Evolutionary conservation across 2,797 vertebrate species (phyloP), one percentile per base, ranked within the genome.

Genomic region (Gastrophryne carolinensis): DNA sequence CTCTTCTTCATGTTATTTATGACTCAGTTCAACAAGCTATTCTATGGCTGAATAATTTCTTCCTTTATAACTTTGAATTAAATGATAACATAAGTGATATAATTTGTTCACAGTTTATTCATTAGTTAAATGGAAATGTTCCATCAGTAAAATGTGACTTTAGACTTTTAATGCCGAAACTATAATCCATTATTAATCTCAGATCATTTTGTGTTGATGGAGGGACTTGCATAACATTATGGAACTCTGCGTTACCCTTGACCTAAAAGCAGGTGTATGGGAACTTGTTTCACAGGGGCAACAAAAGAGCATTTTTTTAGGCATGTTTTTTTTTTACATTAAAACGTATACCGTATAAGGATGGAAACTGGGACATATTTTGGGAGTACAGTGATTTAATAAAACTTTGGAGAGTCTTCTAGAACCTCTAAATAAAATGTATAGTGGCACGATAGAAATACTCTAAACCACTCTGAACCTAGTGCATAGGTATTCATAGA

Each of bases 91-190:
- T 4, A 23, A 54, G n/a, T 69, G 71, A 83, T 80, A 65, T 76
- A 76, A 85, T 86, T 82, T 83, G 47, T 82, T 61, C 72, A 69
- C 78, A 2, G 3, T 27, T 53, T 66, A 23, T 39, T 0, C 19
- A 81, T 79, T 83, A 82, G 82, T 84, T 82, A 80, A 79, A 83
- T 85, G 80, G 77, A 66, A 32, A 73, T 63, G 67, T 66, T 70
- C 73, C 32, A 4, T 83, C 79, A 79, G 71, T 73, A 80, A n/a
- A 80, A 65, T 73, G 53, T 54, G 0, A 73, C 68, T 80, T 80
- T 80, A 80, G 78, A 78, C 49, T 65, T 78, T 32, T 50, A 37
- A 35, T 23, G 19, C 10, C 12, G 17, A 4, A 11, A 27, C 4
- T 34, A 23, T 52, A 34, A 52, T 23, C 50, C 19, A 37, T 34